Evolutionary conservation across 1,140 invertebrate genomes (phyloP), one percentile per base, ranked within the genome.

Genomic region (Laupala kohalensis): DNA sequence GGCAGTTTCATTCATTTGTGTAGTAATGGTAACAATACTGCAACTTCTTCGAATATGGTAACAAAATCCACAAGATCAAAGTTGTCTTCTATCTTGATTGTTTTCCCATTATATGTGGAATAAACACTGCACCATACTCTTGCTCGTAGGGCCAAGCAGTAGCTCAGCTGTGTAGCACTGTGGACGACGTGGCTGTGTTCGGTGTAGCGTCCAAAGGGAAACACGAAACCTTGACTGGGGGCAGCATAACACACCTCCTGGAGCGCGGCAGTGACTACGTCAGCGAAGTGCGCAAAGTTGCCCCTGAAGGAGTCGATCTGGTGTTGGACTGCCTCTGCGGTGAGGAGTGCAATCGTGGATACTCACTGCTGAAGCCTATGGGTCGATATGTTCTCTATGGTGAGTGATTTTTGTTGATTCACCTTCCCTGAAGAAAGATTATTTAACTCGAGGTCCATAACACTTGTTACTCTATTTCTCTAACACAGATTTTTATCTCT

Each of bases 371-470:
- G 64, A 94, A 93, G 80, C 92, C 93, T 0, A 91, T 95, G 89
- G 94, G 94, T 78, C 90, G 87, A 84, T 95, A 95, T 78, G 87
- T 95, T 75, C 85, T 95, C 27, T 96, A 92, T 82, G 91, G 89
- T 89, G 83, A 78, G 77, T 76, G 68, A 26, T n/a, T 6, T 64
- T 9, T 70, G 13, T 70, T 25, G 3, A n/a, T 26, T 64, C 13
- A 64, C 6, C 23, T 24, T 6, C 25, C 1, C 25, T 2, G 13
- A 4, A 3, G 25, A 23, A 3, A 23, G 3, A 12, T 24, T 25
- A 24, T 23, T 5, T 23, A 23, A 64, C n/a, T 25, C n/a, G 5
- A 64, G 13, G n/a, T n/a, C n/a, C n/a, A n/a, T n/a, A n/a, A n/a
- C n/a, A n/a, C n/a, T n/a, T n/a, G n/a, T n/a, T n/a, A n/a, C n/a